phyloP scores from a whole-genome alignment of 1,140 invertebrate species.

The Drosophila bifasciata region DNA sequence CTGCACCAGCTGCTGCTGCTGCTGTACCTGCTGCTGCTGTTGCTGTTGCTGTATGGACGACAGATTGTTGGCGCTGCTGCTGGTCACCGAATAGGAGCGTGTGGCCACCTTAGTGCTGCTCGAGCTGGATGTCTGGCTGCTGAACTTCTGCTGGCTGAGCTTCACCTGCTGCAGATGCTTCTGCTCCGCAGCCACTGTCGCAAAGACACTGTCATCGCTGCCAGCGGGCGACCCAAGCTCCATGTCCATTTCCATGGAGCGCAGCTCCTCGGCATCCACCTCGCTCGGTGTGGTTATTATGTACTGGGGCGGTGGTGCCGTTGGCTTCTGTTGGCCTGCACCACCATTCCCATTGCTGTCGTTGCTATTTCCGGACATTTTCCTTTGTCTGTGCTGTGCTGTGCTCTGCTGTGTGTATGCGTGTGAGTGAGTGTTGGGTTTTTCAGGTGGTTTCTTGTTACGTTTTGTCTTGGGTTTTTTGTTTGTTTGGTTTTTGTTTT shows the following conservation, averaged over 20 bases:
- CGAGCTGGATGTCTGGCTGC: constrained; percentile 24
- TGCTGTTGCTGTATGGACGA: constrained; percentile 17
- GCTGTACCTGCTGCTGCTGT: constrained; percentile 30
- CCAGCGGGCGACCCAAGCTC: constrained; percentile 55
- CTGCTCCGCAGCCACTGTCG: not conserved
- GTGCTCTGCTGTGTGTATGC: too few relatives aligned
- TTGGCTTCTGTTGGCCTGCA: constrained; percentile 9
- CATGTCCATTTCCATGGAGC: constrained; percentile 60
- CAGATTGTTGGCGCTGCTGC: constrained; percentile 48
- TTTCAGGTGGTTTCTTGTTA: constrained; percentile 3
- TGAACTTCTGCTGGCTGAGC: constrained; percentile 38
- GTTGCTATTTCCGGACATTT: constrained; percentile 37
- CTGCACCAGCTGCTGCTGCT: constrained; percentile 25
- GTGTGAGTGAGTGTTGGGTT: too few relatives aligned
- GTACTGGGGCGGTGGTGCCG: constrained; percentile 72
- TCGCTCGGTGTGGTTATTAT: constrained; percentile 83
- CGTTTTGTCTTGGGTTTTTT: not conserved
- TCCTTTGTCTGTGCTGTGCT: too few relatives aligned
- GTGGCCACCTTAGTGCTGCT: constrained; percentile 71
- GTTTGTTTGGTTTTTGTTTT: not conserved
- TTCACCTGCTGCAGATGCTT: constrained; percentile 30
- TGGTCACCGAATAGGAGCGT: constrained; percentile 72
- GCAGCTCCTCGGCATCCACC: constrained; percentile 75
- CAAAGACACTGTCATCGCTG: constrained; percentile 46
- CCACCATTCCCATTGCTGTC: constrained; percentile 38